Base-by-base conservation (phyloP, 2,113 vertebrate species). In the Anas platyrhynchos region DNA sequence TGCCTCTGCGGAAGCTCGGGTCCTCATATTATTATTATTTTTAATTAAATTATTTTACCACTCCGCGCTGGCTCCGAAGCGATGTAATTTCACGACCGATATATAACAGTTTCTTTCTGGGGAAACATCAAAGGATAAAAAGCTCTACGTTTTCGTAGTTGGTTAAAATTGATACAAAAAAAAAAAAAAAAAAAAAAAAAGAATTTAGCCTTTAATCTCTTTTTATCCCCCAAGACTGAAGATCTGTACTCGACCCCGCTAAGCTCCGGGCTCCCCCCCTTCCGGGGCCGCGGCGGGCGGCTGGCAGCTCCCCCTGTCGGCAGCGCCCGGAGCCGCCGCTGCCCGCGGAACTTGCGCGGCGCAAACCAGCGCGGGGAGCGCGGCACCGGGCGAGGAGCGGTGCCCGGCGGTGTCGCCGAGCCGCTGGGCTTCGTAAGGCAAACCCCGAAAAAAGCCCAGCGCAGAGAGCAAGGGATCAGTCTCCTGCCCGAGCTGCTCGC, bases 201-300 rank as follows among this genome's bases (percentile, higher is more conserved):
- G 81, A 97, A 97, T 97, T 98, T 97, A 97, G 97, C 93, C 97
- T 98, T 98, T 98, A 97, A 98, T 98, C 97, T 98, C 97, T 97
- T 98, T 97, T 98, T 95, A 97, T 97, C 96, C 97, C 41, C 76
- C 46, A 91, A 97, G 97, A 97, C 97, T 96, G 97, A 98, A 98
- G 97, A 97, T 94, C 96, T 91, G 91, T 93, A 92, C 97, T 98
- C 97, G 97, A 98, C 98, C 98, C 96, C 41, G 96, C 94, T 71
- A 81, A 66, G 95, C 95, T 81, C 85, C 78, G 72, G 96, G 96
- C 93, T 44, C 88, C 78, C 91, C 93, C 86, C 93, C 83, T 91
- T 72, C 87, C 76, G 88, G 95, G 96, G 93, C 93, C 96, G 94
- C 94, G 96, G 97, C 92, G 96, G 95, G 85, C 41, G 93, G 79